phyloP scores from a whole-genome alignment of 2,888 invertebrate species.

The Sinotaia quadrata region DNA sequence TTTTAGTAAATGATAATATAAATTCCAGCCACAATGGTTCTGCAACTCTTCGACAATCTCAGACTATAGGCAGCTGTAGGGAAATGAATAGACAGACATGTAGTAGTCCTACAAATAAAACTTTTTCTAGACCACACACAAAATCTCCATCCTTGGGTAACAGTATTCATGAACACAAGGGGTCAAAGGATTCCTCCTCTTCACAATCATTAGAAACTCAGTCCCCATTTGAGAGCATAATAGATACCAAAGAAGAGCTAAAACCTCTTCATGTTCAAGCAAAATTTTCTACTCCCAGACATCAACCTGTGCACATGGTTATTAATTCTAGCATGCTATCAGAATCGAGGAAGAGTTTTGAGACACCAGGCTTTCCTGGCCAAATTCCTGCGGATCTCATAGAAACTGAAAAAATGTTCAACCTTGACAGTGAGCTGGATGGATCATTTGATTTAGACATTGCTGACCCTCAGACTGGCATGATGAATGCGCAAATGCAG shows the following conservation, averaged over 20 bases:
- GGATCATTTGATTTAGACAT: constrained; percentile 33
- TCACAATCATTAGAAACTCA: too few species aligned
- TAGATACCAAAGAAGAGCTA: not conserved
- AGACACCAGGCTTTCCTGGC: not conserved
- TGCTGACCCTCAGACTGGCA: constrained; percentile 31
- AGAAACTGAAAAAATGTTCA: not conserved
- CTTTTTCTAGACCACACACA: not conserved
- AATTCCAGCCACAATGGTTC: too few species aligned
- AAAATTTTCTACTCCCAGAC: too few species aligned
- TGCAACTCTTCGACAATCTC: too few species aligned
- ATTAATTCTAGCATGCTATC: not conserved
- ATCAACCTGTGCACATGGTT: too few species aligned
- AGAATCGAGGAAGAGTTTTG: not conserved
- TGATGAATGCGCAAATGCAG: constrained; percentile 77
- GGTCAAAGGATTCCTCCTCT: too few species aligned
- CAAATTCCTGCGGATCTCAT: not conserved
- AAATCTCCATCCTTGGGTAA: not conserved
- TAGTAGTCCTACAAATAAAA: not conserved
- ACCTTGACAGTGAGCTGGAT: constrained; percentile 18
- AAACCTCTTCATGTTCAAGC: not conserved
- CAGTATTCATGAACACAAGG: too few species aligned
- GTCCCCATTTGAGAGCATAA: constrained; percentile 7
- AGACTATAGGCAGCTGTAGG: constrained; percentile 5
- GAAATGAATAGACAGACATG: not conserved
- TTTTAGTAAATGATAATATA: too few species aligned